Conservation (phyloP, 1,140 invertebrate genomes). For the Drosophila neocordata region DNA sequence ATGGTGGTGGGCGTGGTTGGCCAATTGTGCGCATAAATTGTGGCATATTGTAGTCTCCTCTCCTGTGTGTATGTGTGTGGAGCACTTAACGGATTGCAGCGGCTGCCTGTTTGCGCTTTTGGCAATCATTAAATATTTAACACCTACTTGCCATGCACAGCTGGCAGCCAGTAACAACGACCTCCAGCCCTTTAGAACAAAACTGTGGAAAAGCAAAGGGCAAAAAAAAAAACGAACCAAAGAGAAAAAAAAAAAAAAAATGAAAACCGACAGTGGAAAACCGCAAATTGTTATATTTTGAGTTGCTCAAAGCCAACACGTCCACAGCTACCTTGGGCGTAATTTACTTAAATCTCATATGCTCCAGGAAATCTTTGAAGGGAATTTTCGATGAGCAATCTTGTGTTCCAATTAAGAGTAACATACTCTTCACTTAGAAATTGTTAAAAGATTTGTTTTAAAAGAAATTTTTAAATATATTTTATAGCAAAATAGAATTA, state of each 20-base stretch:
- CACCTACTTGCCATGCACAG: conserved; percentile 61
- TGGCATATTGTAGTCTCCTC: conserved; percentile 51
- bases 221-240: background rate
- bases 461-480: no score
- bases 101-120: conserved; percentile 46
- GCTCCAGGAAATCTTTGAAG: background rate
- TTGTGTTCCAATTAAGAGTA: background rate
- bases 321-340: conserved; percentile 36
- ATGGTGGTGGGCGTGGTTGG: conserved; percentile 47
- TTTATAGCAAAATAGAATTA: no score
- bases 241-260: no score
- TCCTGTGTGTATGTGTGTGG: conserved; percentile 5
- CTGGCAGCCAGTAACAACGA: conserved; percentile 26
- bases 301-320: conserved; percentile 35
- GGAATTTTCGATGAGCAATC: background rate
- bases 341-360: conserved; percentile 31
- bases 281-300: conserved; percentile 55
- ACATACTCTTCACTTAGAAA: background rate
- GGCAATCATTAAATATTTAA: conserved; percentile 74
- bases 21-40: conserved; percentile 60
- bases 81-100: conserved; percentile 67
- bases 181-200: conserved; percentile 2
- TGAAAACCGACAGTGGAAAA: background rate
- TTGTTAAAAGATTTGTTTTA: no score
- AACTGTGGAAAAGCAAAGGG: background rate